Evolutionary conservation across 2,888 invertebrate species (phyloP), one percentile per base, ranked within the genome.

Genomic region (Chrysolina americana): DNA sequence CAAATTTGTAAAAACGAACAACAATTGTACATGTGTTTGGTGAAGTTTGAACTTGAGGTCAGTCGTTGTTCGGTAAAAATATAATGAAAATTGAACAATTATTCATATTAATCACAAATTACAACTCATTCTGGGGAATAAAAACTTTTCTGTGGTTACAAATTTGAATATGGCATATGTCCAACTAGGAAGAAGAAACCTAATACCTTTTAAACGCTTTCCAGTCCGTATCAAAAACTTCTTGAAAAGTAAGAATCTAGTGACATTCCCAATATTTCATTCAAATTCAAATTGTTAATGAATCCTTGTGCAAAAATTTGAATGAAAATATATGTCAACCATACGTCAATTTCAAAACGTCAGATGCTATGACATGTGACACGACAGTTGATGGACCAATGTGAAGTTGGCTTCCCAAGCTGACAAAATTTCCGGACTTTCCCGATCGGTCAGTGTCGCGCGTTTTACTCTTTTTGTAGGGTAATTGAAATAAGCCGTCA

Each of bases 181-280:
- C n/a, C 15, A 47, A 13, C n/a, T 15, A 47, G n/a, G 47, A 47
- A 47, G 15, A 2, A 6, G 47, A 36, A 6, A n/a, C 47, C n/a
- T 15, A 64, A 64, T 64, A 64, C 64, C 64, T 64, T 64, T 19
- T 10, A 10, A 64, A n/a, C 44, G 10, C 19, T 21, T 64, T 64
- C 44, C 13, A 44, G 44, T 64, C 21, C 19, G n/a, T 15, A 15
- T 15, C 47, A 47, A 47, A n/a, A 47, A n/a, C 15, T 47, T n/a
- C 4, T 47, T 1, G n/a, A 15, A 15, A 13, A 47, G 47, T 47
- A 13, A 47, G 0, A 47, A 15, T 47, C n/a, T 15, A n/a, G 47
- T 15, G n/a, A 15, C 47, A 47, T 47, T 15, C 47, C n/a, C 1
- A 4, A 47, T 47, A 47, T 47, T 5, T n/a, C 13, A 47, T 47